phyloP scores from a whole-genome alignment of 2,888 invertebrate genomes.

The Drosophila fulvimacula region DNA sequence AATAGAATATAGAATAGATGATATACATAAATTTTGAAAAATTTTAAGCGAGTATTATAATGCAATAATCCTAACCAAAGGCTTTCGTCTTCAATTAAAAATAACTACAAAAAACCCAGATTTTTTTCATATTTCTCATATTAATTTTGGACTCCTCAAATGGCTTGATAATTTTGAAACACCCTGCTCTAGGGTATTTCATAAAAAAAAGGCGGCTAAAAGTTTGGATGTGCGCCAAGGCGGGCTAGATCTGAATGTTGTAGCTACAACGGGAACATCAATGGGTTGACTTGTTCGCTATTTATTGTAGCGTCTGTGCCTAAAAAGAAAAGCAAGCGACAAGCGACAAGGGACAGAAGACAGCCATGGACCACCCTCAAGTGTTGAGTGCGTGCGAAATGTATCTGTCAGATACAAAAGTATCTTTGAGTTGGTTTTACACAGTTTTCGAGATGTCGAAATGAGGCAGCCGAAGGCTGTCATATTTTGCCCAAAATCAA shows the following conservation, averaged over 20 bases:
- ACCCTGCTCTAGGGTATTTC: constrained; percentile 23
- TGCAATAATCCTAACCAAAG: too few species aligned
- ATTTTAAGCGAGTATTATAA: too few species aligned
- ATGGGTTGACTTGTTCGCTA: constrained; percentile 60
- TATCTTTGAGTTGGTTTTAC: constrained; percentile 27
- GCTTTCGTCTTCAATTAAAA: background rate
- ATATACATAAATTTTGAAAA: too few species aligned
- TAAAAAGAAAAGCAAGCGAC: background rate
- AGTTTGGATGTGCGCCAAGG: constrained; percentile 64
- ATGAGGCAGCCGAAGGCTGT: constrained; percentile 39
- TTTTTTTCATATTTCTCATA: too few species aligned
- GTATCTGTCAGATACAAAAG: constrained; percentile 34
- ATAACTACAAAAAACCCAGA: too few species aligned
- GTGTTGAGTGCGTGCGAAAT: constrained; percentile 19
- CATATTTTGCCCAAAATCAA: constrained; percentile 69
- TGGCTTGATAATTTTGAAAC: background rate
- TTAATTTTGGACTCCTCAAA: too few species aligned
- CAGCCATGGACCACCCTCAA: constrained; percentile 66
- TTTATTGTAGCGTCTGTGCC: constrained; percentile 47
- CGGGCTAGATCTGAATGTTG: constrained; percentile 33
- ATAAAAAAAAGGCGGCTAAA: constrained; percentile 49
- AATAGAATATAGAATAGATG: too few species aligned
- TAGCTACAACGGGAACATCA: constrained; percentile 55
- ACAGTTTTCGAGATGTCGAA: constrained; percentile 33
- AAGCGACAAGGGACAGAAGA: constrained; percentile 5